Percentiles rank a stretch among this genome's conserved stretches.
These are phyloP conservation scores for Ferrisia virgata DNA, from an alignment of 2,888 invertebrate genomes.

Conservation along the genomic window DNA sequence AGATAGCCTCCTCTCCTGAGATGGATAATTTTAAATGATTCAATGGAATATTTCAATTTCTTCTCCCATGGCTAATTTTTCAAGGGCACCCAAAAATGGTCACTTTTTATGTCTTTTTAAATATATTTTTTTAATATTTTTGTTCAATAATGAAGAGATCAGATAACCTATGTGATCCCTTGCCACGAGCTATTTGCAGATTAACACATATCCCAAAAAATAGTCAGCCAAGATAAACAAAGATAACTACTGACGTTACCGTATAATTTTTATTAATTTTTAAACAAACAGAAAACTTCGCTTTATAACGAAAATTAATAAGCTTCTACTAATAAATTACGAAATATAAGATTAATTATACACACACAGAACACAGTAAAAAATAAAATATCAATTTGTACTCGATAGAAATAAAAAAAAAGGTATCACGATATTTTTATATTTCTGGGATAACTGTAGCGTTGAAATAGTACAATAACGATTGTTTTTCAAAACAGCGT, in stretches of 20 bases:
- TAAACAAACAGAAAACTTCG: not conserved
- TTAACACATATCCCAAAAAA: no score
- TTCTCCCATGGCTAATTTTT: no score
- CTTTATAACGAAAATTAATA: constrained; percentile 8
- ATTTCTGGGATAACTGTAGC: not conserved
- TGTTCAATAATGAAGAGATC: no score
- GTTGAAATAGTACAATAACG: not conserved
- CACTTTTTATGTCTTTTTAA: no score
- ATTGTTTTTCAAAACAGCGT: not conserved
- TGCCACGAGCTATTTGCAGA: no score
- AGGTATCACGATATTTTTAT: not conserved
- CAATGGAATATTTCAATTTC: no score
- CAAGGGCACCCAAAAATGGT: no score
- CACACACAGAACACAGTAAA: not conserved
- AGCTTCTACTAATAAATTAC: not conserved
- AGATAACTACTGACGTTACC: not conserved
- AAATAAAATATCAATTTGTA: constrained; percentile 1
- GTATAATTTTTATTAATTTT: not conserved
- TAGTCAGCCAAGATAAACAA: no score
- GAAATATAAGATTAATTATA: not conserved
- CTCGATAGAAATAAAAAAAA: not conserved
- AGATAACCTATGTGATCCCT: no score
- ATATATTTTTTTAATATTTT: no score
- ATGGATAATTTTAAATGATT: no score
- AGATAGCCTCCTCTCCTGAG: no score